phyloP scores from a whole-genome alignment of 2,888 invertebrate species.

The Cephus pulcher region DNA sequence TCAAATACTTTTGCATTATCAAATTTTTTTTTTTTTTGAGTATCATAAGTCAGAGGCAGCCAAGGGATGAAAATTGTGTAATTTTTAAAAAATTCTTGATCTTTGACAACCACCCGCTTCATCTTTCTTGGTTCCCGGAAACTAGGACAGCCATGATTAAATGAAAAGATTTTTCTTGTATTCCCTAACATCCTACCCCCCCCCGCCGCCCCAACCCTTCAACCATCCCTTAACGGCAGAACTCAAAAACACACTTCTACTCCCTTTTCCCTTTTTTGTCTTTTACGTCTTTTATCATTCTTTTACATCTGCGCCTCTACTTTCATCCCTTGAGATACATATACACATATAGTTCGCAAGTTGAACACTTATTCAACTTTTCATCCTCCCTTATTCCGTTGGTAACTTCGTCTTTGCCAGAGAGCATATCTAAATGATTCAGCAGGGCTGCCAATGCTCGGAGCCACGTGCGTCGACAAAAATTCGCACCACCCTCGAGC shows the following conservation, averaged over 20 bases:
- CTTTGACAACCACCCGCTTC: background rate
- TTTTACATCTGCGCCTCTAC: background rate
- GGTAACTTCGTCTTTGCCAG: background rate
- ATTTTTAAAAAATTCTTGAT: background rate
- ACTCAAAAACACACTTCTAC: background rate
- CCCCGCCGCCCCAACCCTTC: no score
- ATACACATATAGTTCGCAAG: no score
- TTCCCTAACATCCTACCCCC: background rate
- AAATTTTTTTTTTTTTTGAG: no score
- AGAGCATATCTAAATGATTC: background rate
- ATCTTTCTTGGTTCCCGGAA: background rate
- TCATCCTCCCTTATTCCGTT: background rate
- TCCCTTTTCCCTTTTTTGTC: background rate
- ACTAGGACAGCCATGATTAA: background rate
- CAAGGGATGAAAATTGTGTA: background rate
- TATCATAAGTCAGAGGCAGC: background rate
- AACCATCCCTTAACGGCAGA: background rate
- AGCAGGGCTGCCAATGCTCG: background rate
- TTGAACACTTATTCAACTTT: background rate
- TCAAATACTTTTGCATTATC: no score
- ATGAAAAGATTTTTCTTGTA: background rate
- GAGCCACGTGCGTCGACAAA: background rate
- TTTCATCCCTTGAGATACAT: background rate
- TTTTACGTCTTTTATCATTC: background rate
- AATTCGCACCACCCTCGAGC: background rate